Evolutionary conservation across 92 coral and sea anemone species (phyloP).

Genomic region (Epizoanthus illoricatus): DNA sequence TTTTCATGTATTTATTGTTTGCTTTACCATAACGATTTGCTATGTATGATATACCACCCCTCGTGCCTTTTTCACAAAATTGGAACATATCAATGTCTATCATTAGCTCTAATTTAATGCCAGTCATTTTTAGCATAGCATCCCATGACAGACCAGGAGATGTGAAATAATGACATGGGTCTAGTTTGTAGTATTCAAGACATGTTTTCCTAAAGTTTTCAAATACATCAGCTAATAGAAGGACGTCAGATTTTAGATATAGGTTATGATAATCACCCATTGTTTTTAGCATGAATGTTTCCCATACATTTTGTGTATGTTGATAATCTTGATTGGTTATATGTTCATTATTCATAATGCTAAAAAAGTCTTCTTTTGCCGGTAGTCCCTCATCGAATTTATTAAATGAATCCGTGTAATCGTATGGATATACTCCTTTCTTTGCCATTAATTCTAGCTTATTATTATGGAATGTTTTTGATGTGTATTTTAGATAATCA

Average conservation of each 20-base stretch:
- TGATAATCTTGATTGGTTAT: not conserved
- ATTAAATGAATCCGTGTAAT: too few species aligned
- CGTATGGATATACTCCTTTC: too few species aligned
- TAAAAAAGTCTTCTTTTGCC: not conserved
- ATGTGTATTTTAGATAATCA: too few species aligned
- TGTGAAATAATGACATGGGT: not conserved
- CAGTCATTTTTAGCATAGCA: not conserved
- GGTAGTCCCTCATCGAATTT: too few species aligned
- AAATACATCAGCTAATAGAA: not conserved
- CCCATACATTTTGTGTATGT: not conserved
- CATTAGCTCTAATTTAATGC: conserved; percentile 19
- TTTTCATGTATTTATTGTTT: not conserved
- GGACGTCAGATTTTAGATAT: too few species aligned
- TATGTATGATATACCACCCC: conserved; percentile 32
- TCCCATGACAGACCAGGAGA: conserved; percentile 11
- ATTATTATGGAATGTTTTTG: too few species aligned
- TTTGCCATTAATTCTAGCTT: too few species aligned
- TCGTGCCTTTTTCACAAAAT: conserved; percentile 35
- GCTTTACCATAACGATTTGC: not conserved
- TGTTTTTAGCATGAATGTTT: not conserved
- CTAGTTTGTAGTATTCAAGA: conserved; percentile 8
- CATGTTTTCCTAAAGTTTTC: conserved; percentile 7
- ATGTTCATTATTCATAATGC: not conserved
- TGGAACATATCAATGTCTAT: conserved; percentile 21
- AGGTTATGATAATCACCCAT: not conserved